Base-by-base conservation (phyloP, 2,888 invertebrate genomes). In the Lymantria dispar region DNA sequence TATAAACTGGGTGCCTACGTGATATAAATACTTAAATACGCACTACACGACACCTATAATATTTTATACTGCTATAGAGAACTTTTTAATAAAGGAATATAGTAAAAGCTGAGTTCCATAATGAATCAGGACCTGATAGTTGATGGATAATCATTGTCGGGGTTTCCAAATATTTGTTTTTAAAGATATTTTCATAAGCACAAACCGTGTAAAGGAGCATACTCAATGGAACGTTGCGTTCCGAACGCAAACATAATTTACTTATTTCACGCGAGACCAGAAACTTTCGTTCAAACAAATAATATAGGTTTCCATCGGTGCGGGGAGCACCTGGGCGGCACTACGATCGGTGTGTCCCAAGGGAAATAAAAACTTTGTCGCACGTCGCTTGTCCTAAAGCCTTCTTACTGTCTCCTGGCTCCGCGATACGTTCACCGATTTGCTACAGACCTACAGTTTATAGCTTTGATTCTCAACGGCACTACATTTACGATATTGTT, bases 301-400 rank as follows among this genome's bases (percentile, higher is more conserved):
- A 90, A 90, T 89, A 89, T 90, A 89, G 89, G 88, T 89, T 87
- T 85, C 85, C 82, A 79, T 81, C 78, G 81, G 81, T 75, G 80
- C 76, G 80, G 80, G 82, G 79, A 83, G 81, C 89, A 89, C 89
- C 89, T 89, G 89, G 81, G 88, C 85, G 87, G 85, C 82, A 75
- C 80, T 83, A 78, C 88, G 90, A 90, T 89, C 89, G 89, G 89
- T 88, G 85, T 79, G 81, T 81, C 91, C 86, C 90, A 48, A 56
- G 91, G 90, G 90, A 91, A 91, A 90, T 90, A 90, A 90, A 90
- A 91, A 90, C 85, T 91, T 91, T 90, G 87, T 87, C 85, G 87
- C 88, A 85, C 87, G 87, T 87, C 89, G 86, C 87, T 82, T 84
- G 85, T 85, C 86, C 87, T 87, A 86, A 86, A 86, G 84, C 88